Evolutionary conservation across 2,888 invertebrate genomes (phyloP), one percentile per base, ranked within the genome.

Genomic region (Lepidochitona cinerea): DNA sequence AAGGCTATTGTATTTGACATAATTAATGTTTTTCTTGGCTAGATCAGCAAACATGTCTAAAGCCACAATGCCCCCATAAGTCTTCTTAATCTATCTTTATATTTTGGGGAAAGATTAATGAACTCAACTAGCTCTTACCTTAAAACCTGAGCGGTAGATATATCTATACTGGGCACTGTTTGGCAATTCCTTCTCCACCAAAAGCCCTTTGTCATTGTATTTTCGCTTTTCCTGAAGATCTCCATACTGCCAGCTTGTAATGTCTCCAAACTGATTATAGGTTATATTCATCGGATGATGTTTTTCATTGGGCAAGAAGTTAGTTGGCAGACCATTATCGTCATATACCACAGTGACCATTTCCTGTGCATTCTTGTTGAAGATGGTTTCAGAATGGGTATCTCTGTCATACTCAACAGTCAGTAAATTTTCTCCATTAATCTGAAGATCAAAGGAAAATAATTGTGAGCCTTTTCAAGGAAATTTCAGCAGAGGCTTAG

Each of bases 171-270:
- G 95, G n/a, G 96, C 96, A 85, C 96, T 96, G 89, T 96, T 95
- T 65, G 95, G 94, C 80, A 95, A 95, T n/a, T 95, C 95, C 54
- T 96, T 94, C 92, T 97, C 96, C 0, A 96, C 95, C 52, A 97
- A 92, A 86, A 97, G 93, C 0, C 97, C 97, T 14, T 81, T 79
- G 84, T 96, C 95, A 0, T 97, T 96, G 89, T 97, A 98, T 76
- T 94, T 95, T 87, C 96, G 96, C 0, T 94, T 95, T 74, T 95
- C 97, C 85, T 95, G 95, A 6, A 97, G 92, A 77, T 96, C 95
- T 33, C 97, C 97, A 96, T 97, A 97, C 87, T 95, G 95, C 97
- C 97, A 97, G 36, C 95, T 95, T 84, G 96, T 95, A 41, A 97
- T 94, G 79, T 97, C 94, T 87, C 97, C 97, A 87, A 96, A 96